Evolutionary conservation across 2,888 invertebrate genomes (phyloP), one percentile per base, ranked within the genome.

Genomic region (Hyalella azteca): DNA sequence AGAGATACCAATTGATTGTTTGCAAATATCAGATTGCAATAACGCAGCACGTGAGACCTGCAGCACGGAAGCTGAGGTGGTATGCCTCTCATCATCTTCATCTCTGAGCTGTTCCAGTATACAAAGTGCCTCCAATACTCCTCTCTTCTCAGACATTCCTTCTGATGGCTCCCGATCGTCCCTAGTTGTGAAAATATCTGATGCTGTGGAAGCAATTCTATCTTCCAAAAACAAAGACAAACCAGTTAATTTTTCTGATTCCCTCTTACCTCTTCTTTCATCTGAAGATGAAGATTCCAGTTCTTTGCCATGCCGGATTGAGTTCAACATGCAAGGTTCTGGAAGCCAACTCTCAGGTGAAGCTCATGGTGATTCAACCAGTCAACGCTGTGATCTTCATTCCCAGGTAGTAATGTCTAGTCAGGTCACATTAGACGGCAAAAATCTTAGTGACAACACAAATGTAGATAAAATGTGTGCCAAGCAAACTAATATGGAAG

Each of bases 161-260:
- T 83, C 83, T 3, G 83, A 81, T 32, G 75, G 78, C 15, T 83
- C 83, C 1, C 78, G 76, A 19, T 80, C 81, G 4, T 78, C 81
- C 19, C 48, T 83, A 15, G 81, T 81, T 76, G 77, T 83, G 22
- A 81, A 79, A 39, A 83, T 83, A 29, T 83, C 83, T 29, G 83
- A 83, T 66, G 81, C 83, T 66, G 83, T 83, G 29, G 83, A 79
- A 15, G 81, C 81, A 48, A 79, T 81, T 60, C 76, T 83, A 22
- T 80, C 80, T 15, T 32, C 45, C 7, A 29, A 48, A 66, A 19
- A 4, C n/a, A 48, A 73, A 48, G 48, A 45, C 40, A 41, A 75
- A 4, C 36, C 75, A 1, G 19, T 45, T 75, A 75, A 41, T 39
- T 75, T 75, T 29, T n/a, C 75, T 39, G 75, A 75, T 45, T 40